Evolutionary conservation across 2,113 vertebrate species (phyloP), one percentile per base, ranked within the genome.

Genomic region (Halcyon senegalensis): DNA sequence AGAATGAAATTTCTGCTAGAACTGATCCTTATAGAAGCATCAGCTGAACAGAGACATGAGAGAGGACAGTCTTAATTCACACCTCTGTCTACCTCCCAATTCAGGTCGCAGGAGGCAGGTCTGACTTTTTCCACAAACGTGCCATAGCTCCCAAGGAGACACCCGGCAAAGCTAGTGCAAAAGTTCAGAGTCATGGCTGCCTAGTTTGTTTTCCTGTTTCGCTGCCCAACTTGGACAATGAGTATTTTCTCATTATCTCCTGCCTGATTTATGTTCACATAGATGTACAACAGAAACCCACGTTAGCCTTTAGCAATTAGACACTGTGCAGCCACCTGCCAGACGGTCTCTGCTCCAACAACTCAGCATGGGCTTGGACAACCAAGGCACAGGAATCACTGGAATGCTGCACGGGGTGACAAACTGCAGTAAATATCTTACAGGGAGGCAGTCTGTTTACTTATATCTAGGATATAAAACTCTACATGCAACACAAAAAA

Each of bases 281-380:
- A 41, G 11, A 84, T 17, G 33, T 64, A 73, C 33, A 72, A 69
- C 55, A 66, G 60, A 91, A 83, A 76, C 19, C 44, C 41, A 11
- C 10, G 24, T 87, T 84, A 75, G 64, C 56, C 69, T 89, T 84
- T 56, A 62, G 59, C 84, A 89, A 81, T 87, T 25, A 91, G 81
- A 60, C 39, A 70, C 87, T 89, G 85, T 50, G 73, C 73, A 93
- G 64, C 90, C 93, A 91, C 81, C 77, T 93, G 94, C 50, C 94
- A 93, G 74, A 41, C 64, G 30, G 64, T 25, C 67, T 85, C 13
- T 69, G 72, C 46, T 91, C 82, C 77, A 96, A n/a, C 69, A 91
- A 10, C 60, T 58, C 93, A 87, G 93, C 88, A 46, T 44, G 69
- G n/a, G 51, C 51, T 51, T 48, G 33, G 43, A 70, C 16, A 87